Conservation (phyloP, 1,140 invertebrate species). For the Trachymyrmex septentrionalis region DNA sequence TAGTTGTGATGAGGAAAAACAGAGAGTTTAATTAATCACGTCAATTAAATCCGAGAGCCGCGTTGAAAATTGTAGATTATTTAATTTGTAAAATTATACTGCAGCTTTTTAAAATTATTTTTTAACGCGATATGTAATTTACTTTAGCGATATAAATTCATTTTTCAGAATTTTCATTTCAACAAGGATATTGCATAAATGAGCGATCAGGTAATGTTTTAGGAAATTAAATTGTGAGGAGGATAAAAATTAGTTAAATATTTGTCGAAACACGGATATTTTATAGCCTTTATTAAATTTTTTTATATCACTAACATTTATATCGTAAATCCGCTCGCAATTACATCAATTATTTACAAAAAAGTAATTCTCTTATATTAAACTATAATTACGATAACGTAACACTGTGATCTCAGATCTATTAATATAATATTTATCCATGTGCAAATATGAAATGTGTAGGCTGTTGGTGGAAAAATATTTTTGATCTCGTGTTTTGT, state of each 20-base stretch:
- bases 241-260: conserved; percentile 41
- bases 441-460: conserved; percentile 9
- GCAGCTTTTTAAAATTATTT: not conserved
- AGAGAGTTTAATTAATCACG: not conserved
- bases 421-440: conserved; percentile 60
- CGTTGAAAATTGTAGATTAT: conserved; percentile 6
- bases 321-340: conserved; percentile 27
- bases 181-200: not conserved
- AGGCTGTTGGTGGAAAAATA: conserved; percentile 11
- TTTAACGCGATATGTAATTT: conserved; percentile 23
- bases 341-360: conserved; percentile 33
- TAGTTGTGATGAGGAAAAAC: not conserved
- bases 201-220: not conserved
- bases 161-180: not conserved
- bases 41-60: not conserved
- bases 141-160: not conserved
- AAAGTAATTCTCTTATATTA: conserved; percentile 28
- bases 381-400: conserved; percentile 20
- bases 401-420: conserved; percentile 5
- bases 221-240: conserved; percentile 14
- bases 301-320: conserved; percentile 14
- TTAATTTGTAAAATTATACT: conserved; percentile 13
- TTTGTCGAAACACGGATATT: conserved; percentile 8
- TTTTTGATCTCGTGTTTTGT: conserved; percentile 23
- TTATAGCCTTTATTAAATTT: conserved; percentile 29